Evolutionary conservation across 2,113 vertebrate species (phyloP), one percentile per base, ranked within the genome.

Genomic region (Lutjanus erythropterus): DNA sequence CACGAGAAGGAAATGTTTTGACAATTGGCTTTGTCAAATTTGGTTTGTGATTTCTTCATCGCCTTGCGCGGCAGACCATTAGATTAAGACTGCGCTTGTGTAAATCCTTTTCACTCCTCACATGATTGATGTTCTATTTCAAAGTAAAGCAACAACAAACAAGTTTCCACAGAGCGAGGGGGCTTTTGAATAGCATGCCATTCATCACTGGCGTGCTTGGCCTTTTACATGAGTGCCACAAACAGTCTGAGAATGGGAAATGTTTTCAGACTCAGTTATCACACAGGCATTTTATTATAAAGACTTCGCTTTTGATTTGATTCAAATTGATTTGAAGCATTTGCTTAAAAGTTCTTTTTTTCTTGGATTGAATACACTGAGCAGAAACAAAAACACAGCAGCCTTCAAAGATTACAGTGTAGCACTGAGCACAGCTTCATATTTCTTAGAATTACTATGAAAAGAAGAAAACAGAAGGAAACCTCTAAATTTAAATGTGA

Each of bases 91-190:
- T 27, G 44, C 21, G 66, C 76, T 87, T 72, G 82, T 87, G 65
- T 77, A 81, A 89, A 92, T 87, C 68, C 75, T 72, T 82, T 81
- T 75, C 79, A 66, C 76, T 78, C 56, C 53, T 59, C 71, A 53
- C 81, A 72, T 86, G 88, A 90, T 79, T 86, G 84, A 91, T 89
- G 86, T 85, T 91, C 77, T 61, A 83, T 89, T 88, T 90, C 82
- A 88, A 86, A 88, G 90, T 81, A 66, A 84, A 86, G 73, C 73
- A 87, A 90, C 81, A 88, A 85, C 61, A 82, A 90, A 92, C 78
- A 84, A 77, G 37, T 86, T 90, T 75, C 53, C 65, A 33, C 55
- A 23, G 27, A 66, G 62, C 9, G n/a, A 58, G 15, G 50, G 62
- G 50, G 62, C 76, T 88, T 84, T 70, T 88, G 79, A 83, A 75